Conservation (phyloP, 2,797 vertebrate genomes). For the Spinus olivaceus region DNA sequence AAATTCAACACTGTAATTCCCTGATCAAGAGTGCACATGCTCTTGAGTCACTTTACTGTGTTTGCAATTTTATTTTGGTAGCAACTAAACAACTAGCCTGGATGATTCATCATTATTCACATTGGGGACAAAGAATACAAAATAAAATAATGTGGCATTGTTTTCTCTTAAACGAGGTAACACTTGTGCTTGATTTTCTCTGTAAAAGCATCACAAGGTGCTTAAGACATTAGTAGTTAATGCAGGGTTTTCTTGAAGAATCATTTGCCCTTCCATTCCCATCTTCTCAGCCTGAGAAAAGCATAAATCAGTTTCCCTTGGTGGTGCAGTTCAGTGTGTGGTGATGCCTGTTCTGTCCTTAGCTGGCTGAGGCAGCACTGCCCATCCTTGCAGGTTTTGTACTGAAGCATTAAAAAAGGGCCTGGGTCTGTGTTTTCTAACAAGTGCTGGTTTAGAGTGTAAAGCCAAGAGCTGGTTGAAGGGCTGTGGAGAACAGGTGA, state of each 20-base stretch:
- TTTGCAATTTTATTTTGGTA: conserved; percentile 61
- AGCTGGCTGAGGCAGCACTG: not conserved
- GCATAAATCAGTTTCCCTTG: conserved; percentile 13
- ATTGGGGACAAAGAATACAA: conserved; percentile 6
- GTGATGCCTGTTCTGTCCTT: not conserved
- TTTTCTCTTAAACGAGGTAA: conserved; percentile 25
- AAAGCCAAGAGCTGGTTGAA: not conserved
- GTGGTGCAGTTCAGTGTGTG: not conserved
- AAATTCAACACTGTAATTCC: conserved; percentile 24
- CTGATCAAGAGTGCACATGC: not conserved
- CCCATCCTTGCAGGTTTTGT: not conserved
- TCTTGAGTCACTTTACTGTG: not conserved
- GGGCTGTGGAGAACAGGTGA: not conserved
- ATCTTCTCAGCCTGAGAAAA: not conserved
- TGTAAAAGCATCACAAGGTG: not conserved
- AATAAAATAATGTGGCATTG: conserved; percentile 3
- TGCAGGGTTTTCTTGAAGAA: not conserved
- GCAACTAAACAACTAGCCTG: conserved; percentile 46
- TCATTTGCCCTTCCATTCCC: conserved; percentile 21
- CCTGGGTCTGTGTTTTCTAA: not conserved
- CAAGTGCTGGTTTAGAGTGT: not conserved
- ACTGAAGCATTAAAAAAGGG: not conserved
- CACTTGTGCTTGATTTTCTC: conserved; percentile 24
- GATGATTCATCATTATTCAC: conserved; percentile 63
- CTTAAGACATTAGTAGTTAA: conserved; percentile 35